These are phyloP conservation scores for Rugalucina vietnamica DNA, from an alignment of 2,888 invertebrate species.

Conservation along the genomic window DNA sequence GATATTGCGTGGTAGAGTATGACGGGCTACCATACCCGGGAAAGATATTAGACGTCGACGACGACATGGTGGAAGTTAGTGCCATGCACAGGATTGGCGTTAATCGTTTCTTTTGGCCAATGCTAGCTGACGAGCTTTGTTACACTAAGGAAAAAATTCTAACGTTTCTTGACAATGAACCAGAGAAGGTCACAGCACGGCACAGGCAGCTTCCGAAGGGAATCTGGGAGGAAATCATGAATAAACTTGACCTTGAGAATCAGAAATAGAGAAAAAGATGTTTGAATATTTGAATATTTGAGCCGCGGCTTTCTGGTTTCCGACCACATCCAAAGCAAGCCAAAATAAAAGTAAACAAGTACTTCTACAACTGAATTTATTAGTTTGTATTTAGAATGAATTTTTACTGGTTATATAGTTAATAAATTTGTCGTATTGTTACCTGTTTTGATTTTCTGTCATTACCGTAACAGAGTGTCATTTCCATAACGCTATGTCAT, in stretches of 20 bases:
- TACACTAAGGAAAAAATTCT: neutral
- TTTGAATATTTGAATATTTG: too few relatives aligned
- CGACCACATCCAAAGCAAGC: too few relatives aligned
- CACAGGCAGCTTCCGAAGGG: neutral
- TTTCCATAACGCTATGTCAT: too few relatives aligned
- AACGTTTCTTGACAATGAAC: neutral
- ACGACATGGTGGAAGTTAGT: neutral
- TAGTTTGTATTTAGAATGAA: too few relatives aligned
- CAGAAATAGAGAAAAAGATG: too few relatives aligned
- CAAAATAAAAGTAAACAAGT: too few relatives aligned
- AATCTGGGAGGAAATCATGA: neutral
- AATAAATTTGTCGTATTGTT: too few relatives aligned
- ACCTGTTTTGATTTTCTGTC: too few relatives aligned
- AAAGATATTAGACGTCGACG: neutral
- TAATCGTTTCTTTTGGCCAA: neutral
- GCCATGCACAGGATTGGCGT: neutral
- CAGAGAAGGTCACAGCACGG: neutral
- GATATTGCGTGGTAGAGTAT: neutral
- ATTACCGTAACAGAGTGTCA: too few relatives aligned
- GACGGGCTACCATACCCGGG: neutral
- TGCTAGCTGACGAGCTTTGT: neutral
- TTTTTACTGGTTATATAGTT: too few relatives aligned
- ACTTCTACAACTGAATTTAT: too few relatives aligned
- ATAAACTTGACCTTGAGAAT: neutral
- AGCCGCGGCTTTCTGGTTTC: too few relatives aligned